Evolutionary conservation across 1,140 invertebrate genomes (phyloP).

Genomic region (Drosophila ananassae): DNA sequence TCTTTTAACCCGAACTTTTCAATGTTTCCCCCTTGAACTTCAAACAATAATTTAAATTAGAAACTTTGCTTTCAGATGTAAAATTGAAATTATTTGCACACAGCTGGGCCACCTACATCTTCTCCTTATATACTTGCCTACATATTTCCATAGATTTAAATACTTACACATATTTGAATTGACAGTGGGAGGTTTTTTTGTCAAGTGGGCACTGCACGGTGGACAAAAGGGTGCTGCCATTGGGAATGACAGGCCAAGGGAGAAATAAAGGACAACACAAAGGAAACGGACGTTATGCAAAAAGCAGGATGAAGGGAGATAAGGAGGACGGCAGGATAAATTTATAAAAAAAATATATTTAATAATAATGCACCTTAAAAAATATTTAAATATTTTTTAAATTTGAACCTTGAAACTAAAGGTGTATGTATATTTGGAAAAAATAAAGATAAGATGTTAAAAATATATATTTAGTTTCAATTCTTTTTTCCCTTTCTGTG

Average conservation of each 20-base stretch:
- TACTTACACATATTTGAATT: slow-evolving; percentile 26
- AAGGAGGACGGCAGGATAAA: slow-evolving; percentile 11
- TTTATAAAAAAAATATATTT: slow-evolving; percentile 12
- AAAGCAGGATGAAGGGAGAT: slow-evolving; percentile 31
- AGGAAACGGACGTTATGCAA: slow-evolving; percentile 64
- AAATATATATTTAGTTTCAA: slow-evolving; percentile 2
- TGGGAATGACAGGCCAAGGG: slow-evolving; percentile 59
- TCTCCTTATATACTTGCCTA: slow-evolving; percentile 4
- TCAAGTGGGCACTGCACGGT: slow-evolving; percentile 23
- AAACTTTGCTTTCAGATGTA: slow-evolving; percentile 69
- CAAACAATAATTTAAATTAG: slow-evolving; percentile 68
- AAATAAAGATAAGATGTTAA: background rate
- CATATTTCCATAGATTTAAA: background rate
- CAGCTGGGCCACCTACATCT: slow-evolving; percentile 55
- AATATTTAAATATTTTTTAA: slow-evolving; percentile 12
- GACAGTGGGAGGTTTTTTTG: slow-evolving; percentile 36
- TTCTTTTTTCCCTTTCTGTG: slow-evolving; percentile 18
- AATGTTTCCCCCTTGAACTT: background rate
- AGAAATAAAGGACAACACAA: slow-evolving; percentile 35
- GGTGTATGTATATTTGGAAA: background rate
- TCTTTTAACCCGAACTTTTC: background rate
- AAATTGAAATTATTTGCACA: slow-evolving; percentile 77
- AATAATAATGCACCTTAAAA: slow-evolving; percentile 6
- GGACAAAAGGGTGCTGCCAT: slow-evolving; percentile 63
- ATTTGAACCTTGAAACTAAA: background rate